Base-by-base conservation (phyloP, 30 jellyfish, hydroid and myxozoan genomes). In the Aurelia coerulea region DNA sequence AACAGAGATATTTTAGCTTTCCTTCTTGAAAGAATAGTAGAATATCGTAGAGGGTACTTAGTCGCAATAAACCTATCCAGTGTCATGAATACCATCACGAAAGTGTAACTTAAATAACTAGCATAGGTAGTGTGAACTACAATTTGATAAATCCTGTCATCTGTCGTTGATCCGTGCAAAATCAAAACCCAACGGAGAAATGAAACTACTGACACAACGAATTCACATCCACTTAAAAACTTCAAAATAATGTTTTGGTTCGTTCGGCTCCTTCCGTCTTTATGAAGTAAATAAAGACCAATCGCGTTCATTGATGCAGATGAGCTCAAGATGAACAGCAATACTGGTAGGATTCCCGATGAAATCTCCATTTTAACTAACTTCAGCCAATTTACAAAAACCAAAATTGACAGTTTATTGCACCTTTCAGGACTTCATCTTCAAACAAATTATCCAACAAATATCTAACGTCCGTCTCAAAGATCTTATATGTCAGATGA, bases 161-260 rank as follows among this genome's bases (percentile, higher is more conserved):
- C 70, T 17, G 11, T 10, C 11, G 31, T 9, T n/a, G 13, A 17
- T n/a, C 70, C 70, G 14, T 10, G 35, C 10, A 60, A 60, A 0
- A 0, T 1, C 11, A 60, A 60, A 9, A 46, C 12, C 12, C 12
- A 60, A 4, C 35, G 35, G 10, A 60, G 31, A n/a, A 23, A 5
- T 0, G 31, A n/a, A 15, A 60, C 10, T 60, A 60, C 13, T 5
- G 70, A 60, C 1, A 60, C 6, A 60, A 60, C 35, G 2, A 60
- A 5, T 60, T 60, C 35, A 60, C 70, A 60, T 60, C 35, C 70
- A 60, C 70, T 60, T n/a, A 60, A 23, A 13, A 60, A 60, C 70
- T n/a, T 60, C 11, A 60, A 6, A 15, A 60, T 60, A 0, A 60
- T 2, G 11, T 60, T 60, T 23, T 60, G 70, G 11, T 60, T 60